phyloP scores from a whole-genome alignment of 2,113 vertebrate genomes.

The Grallaria varia region DNA sequence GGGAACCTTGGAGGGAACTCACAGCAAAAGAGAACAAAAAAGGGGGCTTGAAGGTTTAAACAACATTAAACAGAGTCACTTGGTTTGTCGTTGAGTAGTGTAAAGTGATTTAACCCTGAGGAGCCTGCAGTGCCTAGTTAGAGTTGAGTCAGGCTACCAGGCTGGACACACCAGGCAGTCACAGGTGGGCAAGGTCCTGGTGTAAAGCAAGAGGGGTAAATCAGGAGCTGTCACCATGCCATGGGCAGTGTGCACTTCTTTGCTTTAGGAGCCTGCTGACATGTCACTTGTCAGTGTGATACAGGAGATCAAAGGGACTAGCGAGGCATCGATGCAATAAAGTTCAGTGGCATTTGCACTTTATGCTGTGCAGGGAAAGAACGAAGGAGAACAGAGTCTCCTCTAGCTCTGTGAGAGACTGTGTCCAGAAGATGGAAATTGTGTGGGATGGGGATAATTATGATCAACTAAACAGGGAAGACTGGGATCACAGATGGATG shows the following conservation, averaged over 20 bases:
- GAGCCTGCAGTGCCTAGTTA: accelerated
- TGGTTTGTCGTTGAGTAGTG: neutral
- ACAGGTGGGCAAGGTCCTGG: neutral
- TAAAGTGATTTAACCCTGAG: neutral
- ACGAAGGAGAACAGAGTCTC: neutral
- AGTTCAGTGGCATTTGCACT: neutral
- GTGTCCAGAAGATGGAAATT: neutral
- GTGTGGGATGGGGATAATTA: neutral
- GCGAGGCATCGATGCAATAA: neutral
- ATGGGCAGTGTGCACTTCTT: neutral
- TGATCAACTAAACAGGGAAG: neutral
- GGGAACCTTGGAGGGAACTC: neutral
- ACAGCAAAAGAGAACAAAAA: neutral
- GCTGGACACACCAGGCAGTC: neutral
- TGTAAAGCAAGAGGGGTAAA: neutral
- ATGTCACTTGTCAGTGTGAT: neutral
- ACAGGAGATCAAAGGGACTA: neutral
- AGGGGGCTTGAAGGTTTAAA: neutral
- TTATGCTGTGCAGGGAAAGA: neutral
- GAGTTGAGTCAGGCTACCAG: neutral
- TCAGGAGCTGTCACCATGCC: neutral
- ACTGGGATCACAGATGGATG: neutral
- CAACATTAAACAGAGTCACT: neutral
- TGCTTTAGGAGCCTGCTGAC: neutral
- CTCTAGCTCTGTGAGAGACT: neutral